These are phyloP conservation scores for Thecocarcelia acutangulata DNA, from an alignment of 2,888 invertebrate species.

Conservation along the genomic window DNA sequence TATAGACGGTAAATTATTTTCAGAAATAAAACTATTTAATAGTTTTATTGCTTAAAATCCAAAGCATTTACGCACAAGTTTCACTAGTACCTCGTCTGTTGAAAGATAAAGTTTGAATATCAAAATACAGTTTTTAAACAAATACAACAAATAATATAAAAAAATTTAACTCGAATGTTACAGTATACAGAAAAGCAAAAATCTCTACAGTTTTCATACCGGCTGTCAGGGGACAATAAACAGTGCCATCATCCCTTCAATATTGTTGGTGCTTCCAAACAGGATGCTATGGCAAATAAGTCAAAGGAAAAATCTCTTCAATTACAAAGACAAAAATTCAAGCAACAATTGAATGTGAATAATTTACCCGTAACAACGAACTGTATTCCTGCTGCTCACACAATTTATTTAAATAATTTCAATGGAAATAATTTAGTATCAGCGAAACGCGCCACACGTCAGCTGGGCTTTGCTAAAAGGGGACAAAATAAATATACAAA, in stretches of 20 bases:
- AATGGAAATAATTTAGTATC: slow-evolving; percentile 48
- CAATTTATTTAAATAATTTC: slow-evolving; percentile 9
- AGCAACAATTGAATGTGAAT: slow-evolving; percentile 17
- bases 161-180: too few relatives aligned
- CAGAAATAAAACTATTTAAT: too few relatives aligned
- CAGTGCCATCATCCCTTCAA: not conserved
- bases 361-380: not conserved
- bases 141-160: too few relatives aligned
- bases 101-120: too few relatives aligned
- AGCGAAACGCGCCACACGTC: slow-evolving; percentile 72
- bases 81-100: too few relatives aligned
- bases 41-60: too few relatives aligned
- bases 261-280: not conserved
- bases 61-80: too few relatives aligned
- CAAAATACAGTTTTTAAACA: too few relatives aligned
- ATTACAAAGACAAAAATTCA: not conserved
- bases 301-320: slow-evolving; percentile 30
- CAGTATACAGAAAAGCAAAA: not conserved
- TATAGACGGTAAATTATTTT: too few relatives aligned
- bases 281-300: slow-evolving; percentile 13
- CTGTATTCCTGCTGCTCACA: not conserved
- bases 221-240: not conserved
- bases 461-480: slow-evolving; percentile 38
- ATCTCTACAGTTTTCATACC: not conserved
- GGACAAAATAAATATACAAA: slow-evolving; percentile 45